Evolutionary conservation across 2,888 invertebrate species (phyloP), one percentile per base, ranked within the genome.

Genomic region (Eudemis profundana): DNA sequence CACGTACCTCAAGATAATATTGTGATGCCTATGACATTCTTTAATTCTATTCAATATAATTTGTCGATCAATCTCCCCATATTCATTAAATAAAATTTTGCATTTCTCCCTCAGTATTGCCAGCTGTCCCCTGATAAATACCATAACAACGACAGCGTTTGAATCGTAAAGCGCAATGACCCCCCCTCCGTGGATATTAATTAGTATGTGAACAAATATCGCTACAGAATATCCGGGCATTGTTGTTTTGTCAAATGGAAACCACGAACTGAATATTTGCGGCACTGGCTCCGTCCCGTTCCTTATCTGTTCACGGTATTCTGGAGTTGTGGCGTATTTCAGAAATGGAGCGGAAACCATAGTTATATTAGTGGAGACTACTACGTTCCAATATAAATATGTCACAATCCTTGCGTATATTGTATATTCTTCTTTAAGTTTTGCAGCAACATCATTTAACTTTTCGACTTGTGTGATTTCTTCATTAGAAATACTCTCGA

Each of bases 61-160:
- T 8, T 64, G 17, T n/a, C 54, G 59, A 8, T 75, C 64, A 36
- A 69, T 53, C 14, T 19, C 65, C 15, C 69, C 59, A 1, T 67
- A 69, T 0, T 73, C 56, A 17, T 72, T 76, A 70, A 86, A 86
- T 63, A 89, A 72, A 4, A 57, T 62, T 10, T 53, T 67, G 71
- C 82, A 83, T 72, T 84, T 81, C 14, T 74, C 73, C 53, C 65
- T 76, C 42, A 88, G 70, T 66, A 89, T 83, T 4, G 68, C 70
- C 68, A 83, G 72, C 69, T 89, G 87, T 0, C 87, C 89, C 70
- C 85, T 87, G 0, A 89, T 69, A 73, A 84, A 89, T 1, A 81
- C 73, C 84, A 87, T 84, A 2, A 88, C 74, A 2, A 81, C 76
- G 0, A 87, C 76, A 4, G 81, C 81, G 38, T 77, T 82, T 51